Conservation (phyloP, 2,888 invertebrate species). For the Vesta saturnalis region DNA sequence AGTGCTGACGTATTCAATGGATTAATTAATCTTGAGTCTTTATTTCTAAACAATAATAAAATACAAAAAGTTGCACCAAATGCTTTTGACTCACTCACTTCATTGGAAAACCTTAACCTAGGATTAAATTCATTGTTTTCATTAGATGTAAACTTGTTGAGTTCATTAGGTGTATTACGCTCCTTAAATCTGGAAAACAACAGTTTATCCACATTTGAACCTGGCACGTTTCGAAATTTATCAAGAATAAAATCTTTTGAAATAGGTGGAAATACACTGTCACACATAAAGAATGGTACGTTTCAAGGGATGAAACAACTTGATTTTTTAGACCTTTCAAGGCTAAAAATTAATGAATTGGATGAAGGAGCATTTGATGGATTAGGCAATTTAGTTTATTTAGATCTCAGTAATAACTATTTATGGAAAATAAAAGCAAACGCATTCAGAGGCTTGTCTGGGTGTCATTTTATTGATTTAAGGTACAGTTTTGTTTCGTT, state of each 20-base stretch:
- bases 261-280: conserved; percentile 20
- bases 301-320: conserved; percentile 16
- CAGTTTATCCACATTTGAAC: conserved; percentile 8
- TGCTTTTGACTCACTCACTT: conserved; percentile 36
- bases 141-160: background rate
- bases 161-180: background rate
- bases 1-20: background rate
- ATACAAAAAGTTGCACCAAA: conserved; percentile 57
- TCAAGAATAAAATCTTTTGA: conserved; percentile 11
- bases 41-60: conserved; percentile 57
- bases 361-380: conserved; percentile 17
- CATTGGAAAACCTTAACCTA: conserved; percentile 2
- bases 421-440: conserved; percentile 11
- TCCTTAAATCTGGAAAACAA: conserved; percentile 23
- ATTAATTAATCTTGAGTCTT: conserved; percentile 52
- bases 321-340: background rate
- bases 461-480: background rate
- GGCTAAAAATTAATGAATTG: conserved; percentile 11
- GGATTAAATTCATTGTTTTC: background rate
- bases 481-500: background rate
- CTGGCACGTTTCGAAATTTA: too few species aligned
- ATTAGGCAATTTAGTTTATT: background rate
- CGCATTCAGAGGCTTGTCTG: conserved; percentile 11
- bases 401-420: conserved; percentile 16
- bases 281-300: conserved; percentile 11